Percentiles rank a stretch among this genome's conserved stretches.
Conservation (phyloP, 1,140 invertebrate species). For the Pygmarrhopalites habei region DNA sequence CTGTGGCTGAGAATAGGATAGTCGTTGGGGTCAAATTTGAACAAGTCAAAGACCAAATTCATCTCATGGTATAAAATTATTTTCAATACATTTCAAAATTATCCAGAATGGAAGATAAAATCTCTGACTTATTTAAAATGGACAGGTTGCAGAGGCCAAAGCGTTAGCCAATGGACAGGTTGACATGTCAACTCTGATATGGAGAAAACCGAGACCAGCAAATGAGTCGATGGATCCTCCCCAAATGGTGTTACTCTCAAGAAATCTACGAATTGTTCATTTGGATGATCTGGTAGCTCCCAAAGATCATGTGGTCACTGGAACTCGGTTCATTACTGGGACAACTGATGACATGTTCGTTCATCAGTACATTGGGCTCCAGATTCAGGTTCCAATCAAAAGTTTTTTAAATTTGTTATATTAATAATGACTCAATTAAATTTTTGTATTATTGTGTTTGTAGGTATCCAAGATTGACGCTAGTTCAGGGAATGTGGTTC, state of each 20-base stretch:
- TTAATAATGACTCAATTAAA: not conserved
- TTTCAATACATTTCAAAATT: not conserved
- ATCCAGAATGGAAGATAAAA: not conserved
- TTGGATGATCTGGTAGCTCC: constrained; percentile 6
- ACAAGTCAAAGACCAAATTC: constrained; percentile 19
- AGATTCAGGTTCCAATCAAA: constrained; percentile 6
- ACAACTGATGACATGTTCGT: constrained; percentile 1
- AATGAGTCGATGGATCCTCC: not conserved
- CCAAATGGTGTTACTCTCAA: not conserved
- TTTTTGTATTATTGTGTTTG: not conserved
- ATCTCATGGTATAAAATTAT: constrained; percentile 18
- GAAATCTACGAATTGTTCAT: constrained; percentile 7
- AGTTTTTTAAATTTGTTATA: not conserved
- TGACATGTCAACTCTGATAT: constrained; percentile 6
- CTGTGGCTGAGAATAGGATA: constrained; percentile 8
- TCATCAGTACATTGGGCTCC: constrained; percentile 14
- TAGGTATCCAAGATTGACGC: constrained; percentile 11
- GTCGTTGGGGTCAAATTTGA: constrained; percentile 23
- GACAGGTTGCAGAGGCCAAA: constrained; percentile 20
- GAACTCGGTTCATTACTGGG: constrained; percentile 5
- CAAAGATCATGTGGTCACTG: constrained; percentile 9
- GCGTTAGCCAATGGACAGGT: not conserved
- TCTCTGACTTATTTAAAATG: constrained; percentile 6
- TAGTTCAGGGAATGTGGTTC: not conserved
- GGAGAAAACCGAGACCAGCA: constrained; percentile 7